Conservation (phyloP, 1,140 invertebrate species). For the Cydia splendana region DNA sequence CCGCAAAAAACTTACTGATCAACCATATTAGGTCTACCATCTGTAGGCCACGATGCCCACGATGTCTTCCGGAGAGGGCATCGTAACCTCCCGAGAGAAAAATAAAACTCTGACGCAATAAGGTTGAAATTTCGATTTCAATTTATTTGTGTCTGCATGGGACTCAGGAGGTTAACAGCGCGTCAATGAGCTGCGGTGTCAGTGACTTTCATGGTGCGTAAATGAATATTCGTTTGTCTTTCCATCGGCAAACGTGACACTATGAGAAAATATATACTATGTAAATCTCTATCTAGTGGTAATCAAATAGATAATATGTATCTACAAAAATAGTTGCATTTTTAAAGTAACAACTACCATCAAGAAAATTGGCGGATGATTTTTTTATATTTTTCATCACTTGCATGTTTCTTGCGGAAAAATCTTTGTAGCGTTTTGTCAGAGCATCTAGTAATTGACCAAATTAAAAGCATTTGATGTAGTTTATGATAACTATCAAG, state of each 20-base stretch:
- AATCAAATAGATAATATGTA: constrained; percentile 75
- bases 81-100: no score
- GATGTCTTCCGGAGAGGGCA: no score
- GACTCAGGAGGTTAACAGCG: constrained; percentile 45
- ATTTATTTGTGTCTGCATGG: no score
- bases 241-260: constrained; percentile 68
- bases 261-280: constrained; percentile 74
- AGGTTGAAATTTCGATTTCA: no score
- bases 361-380: constrained; percentile 62
- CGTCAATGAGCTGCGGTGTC: constrained; percentile 37
- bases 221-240: constrained; percentile 62
- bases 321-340: constrained; percentile 80
- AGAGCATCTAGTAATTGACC: constrained; percentile 54
- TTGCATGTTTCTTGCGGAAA: constrained; percentile 49
- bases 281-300: constrained; percentile 76
- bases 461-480: constrained; percentile 59
- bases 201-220: constrained; percentile 60
- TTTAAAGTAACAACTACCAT: constrained; percentile 62
- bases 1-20: no score
- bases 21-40: no score
- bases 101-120: no score
- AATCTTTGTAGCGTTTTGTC: constrained; percentile 59
- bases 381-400: constrained; percentile 44
- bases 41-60: no score
- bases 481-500: constrained; percentile 62